phyloP scores from a whole-genome alignment of 2,888 invertebrate genomes.

The Cephus runcator region DNA sequence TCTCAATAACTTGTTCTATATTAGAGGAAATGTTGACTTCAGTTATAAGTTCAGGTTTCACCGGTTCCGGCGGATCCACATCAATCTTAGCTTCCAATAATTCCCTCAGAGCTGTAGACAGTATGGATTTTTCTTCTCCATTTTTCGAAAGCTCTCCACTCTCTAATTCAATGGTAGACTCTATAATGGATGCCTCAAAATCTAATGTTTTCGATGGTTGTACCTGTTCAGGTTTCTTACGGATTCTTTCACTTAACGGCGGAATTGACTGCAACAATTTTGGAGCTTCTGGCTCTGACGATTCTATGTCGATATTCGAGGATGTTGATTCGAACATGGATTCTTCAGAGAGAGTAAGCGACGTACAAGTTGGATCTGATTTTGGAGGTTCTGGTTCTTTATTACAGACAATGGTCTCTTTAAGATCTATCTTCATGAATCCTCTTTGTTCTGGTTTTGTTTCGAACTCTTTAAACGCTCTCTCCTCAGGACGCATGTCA shows the following conservation, averaged over 20 bases:
- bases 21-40: slow-evolving; percentile 33
- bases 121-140: slow-evolving; percentile 49
- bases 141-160: slow-evolving; percentile 37
- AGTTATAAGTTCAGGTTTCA: slow-evolving; percentile 16
- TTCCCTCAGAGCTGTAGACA: slow-evolving; percentile 55
- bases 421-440: slow-evolving; percentile 5
- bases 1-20: slow-evolving; percentile 6
- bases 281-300: slow-evolving; percentile 36
- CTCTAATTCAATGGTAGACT: slow-evolving; percentile 57
- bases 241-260: slow-evolving; percentile 59
- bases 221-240: slow-evolving; percentile 52
- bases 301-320: slow-evolving; percentile 49
- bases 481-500: slow-evolving; percentile 35
- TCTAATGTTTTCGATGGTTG: slow-evolving; percentile 47
- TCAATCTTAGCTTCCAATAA: slow-evolving; percentile 56
- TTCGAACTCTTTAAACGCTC: slow-evolving; percentile 46
- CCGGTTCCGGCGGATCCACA: slow-evolving; percentile 29
- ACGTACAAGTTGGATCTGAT: slow-evolving; percentile 1
- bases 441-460: slow-evolving; percentile 26
- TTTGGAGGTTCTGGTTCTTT: slow-evolving; percentile 5
- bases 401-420: not conserved
- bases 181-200: slow-evolving; percentile 59
- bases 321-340: slow-evolving; percentile 50
- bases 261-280: slow-evolving; percentile 58
- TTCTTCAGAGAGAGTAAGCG: slow-evolving; percentile 42